phyloP scores from a whole-genome alignment of 2,797 vertebrate genomes.

The Sebastes vulpes region DNA sequence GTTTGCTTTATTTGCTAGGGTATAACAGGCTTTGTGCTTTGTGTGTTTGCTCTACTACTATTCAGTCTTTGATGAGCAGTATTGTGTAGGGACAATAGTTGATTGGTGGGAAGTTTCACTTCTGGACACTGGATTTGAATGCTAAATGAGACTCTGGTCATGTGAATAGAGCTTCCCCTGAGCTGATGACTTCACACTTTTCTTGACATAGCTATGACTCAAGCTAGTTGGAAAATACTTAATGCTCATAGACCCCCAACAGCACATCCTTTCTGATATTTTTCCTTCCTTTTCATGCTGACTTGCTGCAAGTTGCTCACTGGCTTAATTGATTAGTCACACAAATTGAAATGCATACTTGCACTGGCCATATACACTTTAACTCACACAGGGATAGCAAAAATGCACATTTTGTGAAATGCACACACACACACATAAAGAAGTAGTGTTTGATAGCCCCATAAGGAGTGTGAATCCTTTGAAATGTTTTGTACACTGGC shows the following conservation, averaged over 20 bases:
- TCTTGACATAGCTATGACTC: slow-evolving; percentile 42
- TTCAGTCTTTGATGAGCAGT: slow-evolving; percentile 47
- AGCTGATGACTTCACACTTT: slow-evolving; percentile 48
- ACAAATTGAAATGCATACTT: slow-evolving; percentile 30
- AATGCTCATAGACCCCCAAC: neutral
- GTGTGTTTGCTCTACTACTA: slow-evolving; percentile 34
- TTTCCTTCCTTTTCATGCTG: slow-evolving; percentile 21
- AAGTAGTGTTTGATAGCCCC: slow-evolving; percentile 29
- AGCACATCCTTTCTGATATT: neutral
- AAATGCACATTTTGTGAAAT: neutral
- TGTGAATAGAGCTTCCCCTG: slow-evolving; percentile 18
- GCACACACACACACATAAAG: neutral
- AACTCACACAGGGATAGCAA: neutral
- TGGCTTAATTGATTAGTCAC: slow-evolving; percentile 41
- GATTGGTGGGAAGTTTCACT: slow-evolving; percentile 31
- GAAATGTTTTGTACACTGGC: slow-evolving; percentile 35
- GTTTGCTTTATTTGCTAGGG: slow-evolving; percentile 15
- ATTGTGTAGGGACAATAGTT: slow-evolving; percentile 35
- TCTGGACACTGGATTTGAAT: slow-evolving; percentile 48
- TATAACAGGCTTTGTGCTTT: slow-evolving; percentile 23
- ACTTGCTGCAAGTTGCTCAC: slow-evolving; percentile 24
- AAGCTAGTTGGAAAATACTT: slow-evolving; percentile 38
- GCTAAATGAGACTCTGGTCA: slow-evolving; percentile 34
- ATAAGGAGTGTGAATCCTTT: slow-evolving; percentile 39
- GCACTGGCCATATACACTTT: slow-evolving; percentile 3